Conservation (phyloP, 1,140 invertebrate genomes). For the Drosophila gunungcola region DNA sequence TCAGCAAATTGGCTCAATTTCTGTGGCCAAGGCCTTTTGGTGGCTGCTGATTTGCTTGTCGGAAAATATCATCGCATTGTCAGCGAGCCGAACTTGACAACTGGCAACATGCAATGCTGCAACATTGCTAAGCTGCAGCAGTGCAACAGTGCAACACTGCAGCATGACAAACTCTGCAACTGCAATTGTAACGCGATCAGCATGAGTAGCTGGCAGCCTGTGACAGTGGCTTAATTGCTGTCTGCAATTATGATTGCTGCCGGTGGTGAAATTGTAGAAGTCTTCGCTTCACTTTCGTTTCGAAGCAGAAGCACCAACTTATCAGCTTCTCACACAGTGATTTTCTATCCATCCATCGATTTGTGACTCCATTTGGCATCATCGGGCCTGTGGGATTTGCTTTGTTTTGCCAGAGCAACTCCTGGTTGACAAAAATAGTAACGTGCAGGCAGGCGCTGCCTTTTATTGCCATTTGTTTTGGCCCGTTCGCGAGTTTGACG, state of each 20-base stretch:
- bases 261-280: constrained; percentile 56
- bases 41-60: constrained; percentile 74
- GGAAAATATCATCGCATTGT: constrained; percentile 83
- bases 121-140: constrained; percentile 38
- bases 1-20: constrained; percentile 74
- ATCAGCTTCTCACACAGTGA: constrained; percentile 10
- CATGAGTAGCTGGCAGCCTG: constrained; percentile 73
- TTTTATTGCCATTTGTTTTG: constrained; percentile 78
- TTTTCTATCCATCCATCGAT: constrained; percentile 9
- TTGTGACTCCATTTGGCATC: constrained; percentile 19
- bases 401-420: constrained; percentile 35
- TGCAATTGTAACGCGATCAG: constrained; percentile 76
- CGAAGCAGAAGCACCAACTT: neutral
- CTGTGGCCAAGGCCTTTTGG: constrained; percentile 48
- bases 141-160: constrained; percentile 31
- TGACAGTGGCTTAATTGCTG: constrained; percentile 81
- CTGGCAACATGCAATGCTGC: constrained; percentile 51
- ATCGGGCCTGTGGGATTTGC: constrained; percentile 19
- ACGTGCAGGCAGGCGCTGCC: constrained; percentile 74
- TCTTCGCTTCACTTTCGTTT: constrained; percentile 68
- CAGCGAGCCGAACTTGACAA: constrained; percentile 71
- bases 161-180: constrained; percentile 22
- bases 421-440: constrained; percentile 78
- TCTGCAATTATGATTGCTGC: constrained; percentile 78
- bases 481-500: constrained; percentile 63